These are phyloP conservation scores for Platysternon megacephalum DNA, from an alignment of 2,113 vertebrate species.

Conservation along the genomic window DNA sequence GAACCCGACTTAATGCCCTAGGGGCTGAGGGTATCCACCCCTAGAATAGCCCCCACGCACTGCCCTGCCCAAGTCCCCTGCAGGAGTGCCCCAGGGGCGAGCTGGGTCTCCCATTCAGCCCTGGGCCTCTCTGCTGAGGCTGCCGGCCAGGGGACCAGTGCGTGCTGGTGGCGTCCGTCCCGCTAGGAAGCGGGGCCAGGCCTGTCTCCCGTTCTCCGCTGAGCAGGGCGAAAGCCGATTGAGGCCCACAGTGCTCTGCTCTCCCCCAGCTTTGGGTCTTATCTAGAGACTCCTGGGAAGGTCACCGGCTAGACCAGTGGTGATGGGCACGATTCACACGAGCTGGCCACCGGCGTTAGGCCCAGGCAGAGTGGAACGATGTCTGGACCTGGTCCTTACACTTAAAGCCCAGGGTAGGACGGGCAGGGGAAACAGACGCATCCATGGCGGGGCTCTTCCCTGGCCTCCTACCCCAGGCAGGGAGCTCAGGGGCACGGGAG, in stretches of 20 bases:
- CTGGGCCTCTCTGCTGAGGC: not conserved
- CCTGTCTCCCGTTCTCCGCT: too few relatives aligned
- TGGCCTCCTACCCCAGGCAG: not conserved
- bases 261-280: not conserved
- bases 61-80: too few relatives aligned
- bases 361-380: too few relatives aligned
- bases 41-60: too few relatives aligned
- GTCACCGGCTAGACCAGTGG: not conserved
- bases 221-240: too few relatives aligned
- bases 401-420: not conserved
- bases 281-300: not conserved
- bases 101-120: not conserved
- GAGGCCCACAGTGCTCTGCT: too few relatives aligned
- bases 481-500: not conserved
- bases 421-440: not conserved
- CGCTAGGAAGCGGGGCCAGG: too few relatives aligned
- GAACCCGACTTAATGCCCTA: not conserved
- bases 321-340: not conserved
- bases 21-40: not conserved
- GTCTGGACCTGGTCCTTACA: not conserved
- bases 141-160: not conserved
- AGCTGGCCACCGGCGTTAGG: not conserved
- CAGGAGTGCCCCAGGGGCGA: too few relatives aligned
- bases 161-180: too few relatives aligned
- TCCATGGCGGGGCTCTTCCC: too few relatives aligned